Conservation (phyloP, 2,888 invertebrate genomes). For the Oscheius sp. region DNA sequence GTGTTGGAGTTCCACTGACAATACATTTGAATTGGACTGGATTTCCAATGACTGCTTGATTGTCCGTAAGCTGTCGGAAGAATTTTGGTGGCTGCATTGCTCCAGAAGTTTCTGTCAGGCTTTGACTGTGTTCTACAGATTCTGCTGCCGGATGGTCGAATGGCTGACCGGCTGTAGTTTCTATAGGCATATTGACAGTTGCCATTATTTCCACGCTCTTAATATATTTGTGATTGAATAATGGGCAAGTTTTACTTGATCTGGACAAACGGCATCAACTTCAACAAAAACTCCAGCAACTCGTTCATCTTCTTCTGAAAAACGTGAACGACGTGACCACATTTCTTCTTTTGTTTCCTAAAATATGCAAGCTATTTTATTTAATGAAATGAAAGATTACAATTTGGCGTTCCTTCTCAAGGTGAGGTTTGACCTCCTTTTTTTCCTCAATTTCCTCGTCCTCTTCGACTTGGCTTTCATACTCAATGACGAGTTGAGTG, state of each 20-base stretch:
- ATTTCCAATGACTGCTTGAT: slow-evolving; percentile 45
- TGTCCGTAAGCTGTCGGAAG: slow-evolving; percentile 45
- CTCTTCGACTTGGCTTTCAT: slow-evolving; percentile 50
- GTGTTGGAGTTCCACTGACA: slow-evolving; percentile 70
- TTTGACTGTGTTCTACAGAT: slow-evolving; percentile 39
- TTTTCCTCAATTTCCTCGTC: slow-evolving; percentile 27
- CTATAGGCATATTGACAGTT: slow-evolving; percentile 48
- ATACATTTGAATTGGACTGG: slow-evolving; percentile 65
- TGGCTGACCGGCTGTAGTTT: slow-evolving; percentile 28
- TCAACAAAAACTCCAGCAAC: slow-evolving; percentile 59
- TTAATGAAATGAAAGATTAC: not conserved
- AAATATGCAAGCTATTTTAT: not conserved
- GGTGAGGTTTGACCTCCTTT: no score
- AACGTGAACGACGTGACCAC: slow-evolving; percentile 48
- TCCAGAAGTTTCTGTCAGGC: slow-evolving; percentile 42
- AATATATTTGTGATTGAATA: slow-evolving; percentile 2
- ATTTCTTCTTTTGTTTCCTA: slow-evolving; percentile 30
- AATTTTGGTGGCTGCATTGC: slow-evolving; percentile 52
- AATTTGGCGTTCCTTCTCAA: slow-evolving; percentile 23
- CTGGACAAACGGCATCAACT: slow-evolving; percentile 57
- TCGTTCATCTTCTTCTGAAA: slow-evolving; percentile 43
- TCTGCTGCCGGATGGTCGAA: slow-evolving; percentile 12
- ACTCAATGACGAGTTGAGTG: slow-evolving; percentile 58
- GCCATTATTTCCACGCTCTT: slow-evolving; percentile 55
- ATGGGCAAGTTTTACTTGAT: slow-evolving; percentile 35